phyloP scores from a whole-genome alignment of 2,888 invertebrate genomes.

The Actias luna region DNA sequence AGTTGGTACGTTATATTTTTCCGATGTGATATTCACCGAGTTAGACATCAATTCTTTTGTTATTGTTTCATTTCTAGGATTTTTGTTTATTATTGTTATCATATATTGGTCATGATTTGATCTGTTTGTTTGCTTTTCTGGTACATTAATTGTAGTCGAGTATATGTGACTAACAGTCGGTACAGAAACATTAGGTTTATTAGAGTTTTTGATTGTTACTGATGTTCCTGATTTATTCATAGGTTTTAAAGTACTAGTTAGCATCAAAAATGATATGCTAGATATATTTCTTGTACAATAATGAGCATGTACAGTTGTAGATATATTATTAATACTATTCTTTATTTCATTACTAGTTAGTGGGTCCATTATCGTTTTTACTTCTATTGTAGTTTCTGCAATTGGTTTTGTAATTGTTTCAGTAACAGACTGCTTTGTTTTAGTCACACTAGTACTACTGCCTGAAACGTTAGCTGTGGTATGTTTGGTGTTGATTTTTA shows the following conservation, averaged over 20 bases:
- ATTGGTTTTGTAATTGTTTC: neutral
- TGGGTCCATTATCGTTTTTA: neutral
- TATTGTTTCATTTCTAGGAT: neutral
- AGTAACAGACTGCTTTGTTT: neutral
- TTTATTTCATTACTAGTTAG: neutral
- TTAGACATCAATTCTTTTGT: neutral
- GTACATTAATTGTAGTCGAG: neutral
- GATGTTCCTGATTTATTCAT: neutral
- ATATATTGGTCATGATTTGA: neutral
- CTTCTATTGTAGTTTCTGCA: neutral
- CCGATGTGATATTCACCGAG: constrained; percentile 13
- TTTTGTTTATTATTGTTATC: neutral
- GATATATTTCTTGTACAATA: neutral
- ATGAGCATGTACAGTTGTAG: neutral
- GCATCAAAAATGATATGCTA: neutral
- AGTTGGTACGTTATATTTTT: constrained; percentile 16
- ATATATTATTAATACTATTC: neutral
- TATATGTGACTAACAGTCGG: neutral
- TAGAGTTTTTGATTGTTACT: neutral
- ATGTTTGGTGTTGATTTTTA: neutral
- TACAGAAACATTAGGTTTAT: too few species aligned
- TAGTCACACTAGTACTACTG: constrained; percentile 1
- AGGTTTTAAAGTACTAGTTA: neutral
- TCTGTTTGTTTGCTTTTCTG: neutral
- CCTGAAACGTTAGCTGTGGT: neutral